Conservation (phyloP, 2,797 vertebrate genomes). For the Mormyrus hasselquistii region DNA sequence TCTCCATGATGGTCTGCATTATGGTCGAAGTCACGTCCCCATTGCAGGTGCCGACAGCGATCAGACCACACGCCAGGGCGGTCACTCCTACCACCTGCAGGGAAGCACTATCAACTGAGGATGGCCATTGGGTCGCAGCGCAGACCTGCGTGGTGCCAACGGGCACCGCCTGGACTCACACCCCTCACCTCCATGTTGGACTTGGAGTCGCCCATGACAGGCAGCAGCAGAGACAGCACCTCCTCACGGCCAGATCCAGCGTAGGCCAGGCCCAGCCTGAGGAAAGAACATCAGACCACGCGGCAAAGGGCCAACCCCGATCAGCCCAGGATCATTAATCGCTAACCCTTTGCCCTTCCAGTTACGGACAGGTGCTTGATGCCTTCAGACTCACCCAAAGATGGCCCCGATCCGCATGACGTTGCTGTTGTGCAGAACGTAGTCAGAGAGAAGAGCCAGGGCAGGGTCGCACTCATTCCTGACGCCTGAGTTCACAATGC, state of each 20-base stretch:
- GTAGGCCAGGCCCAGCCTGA: conserved; percentile 86
- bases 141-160: background rate
- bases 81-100: conserved; percentile 88
- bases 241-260: conserved; percentile 97
- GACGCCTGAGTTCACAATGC: conserved; percentile 94
- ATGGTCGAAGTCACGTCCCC: conserved; percentile 96
- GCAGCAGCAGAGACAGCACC: conserved; percentile 87
- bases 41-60: conserved; percentile 94
- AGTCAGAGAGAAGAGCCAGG: conserved; percentile 91
- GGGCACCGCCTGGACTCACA: background rate
- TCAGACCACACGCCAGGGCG: conserved; percentile 92
- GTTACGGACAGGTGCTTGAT: background rate
- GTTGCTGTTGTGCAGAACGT: conserved; percentile 96
- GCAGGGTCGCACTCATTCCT: conserved; percentile 97
- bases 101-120: background rate
- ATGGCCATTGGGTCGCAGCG: background rate
- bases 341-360: background rate
- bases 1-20: conserved; percentile 97
- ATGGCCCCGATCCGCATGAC: conserved; percentile 96
- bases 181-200: conserved; percentile 91
- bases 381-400: conserved; percentile 78
- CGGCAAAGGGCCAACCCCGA: background rate
- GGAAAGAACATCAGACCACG: background rate
- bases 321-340: background rate
- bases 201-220: conserved; percentile 96